These are phyloP conservation scores for Diadophis punctatus DNA, from an alignment of 2,113 vertebrate species.

Conservation along the genomic window DNA sequence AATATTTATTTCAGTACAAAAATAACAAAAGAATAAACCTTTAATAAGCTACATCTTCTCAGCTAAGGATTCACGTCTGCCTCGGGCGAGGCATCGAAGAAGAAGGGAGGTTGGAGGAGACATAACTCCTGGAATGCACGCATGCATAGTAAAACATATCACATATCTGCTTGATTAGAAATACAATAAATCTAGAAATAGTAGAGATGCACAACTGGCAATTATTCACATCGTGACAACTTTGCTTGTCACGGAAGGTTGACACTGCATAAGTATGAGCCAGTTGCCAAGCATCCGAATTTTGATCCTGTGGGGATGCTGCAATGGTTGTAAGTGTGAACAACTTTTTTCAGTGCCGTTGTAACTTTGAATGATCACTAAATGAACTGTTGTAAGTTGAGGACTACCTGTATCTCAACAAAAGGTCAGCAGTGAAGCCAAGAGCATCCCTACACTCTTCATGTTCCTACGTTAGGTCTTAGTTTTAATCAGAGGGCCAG, in stretches of 20 bases:
- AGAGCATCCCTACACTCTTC: not conserved
- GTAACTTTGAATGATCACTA: not conserved
- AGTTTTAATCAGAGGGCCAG: not conserved
- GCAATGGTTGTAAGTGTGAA: not conserved
- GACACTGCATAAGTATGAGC: not conserved
- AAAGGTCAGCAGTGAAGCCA: not conserved
- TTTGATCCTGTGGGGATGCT: not conserved
- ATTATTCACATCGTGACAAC: no score
- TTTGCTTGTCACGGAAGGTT: not conserved
- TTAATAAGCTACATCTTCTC: no score
- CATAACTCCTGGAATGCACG: no score
- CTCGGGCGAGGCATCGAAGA: no score
- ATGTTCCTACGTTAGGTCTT: not conserved
- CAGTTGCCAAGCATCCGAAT: not conserved
- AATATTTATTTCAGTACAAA: no score
- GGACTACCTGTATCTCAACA: not conserved
- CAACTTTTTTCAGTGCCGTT: not conserved
- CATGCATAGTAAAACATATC: no score
- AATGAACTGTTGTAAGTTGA: not conserved
- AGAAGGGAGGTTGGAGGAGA: no score
- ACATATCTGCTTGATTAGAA: no score
- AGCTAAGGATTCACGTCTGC: no score
- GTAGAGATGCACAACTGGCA: no score
- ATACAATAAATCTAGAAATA: no score
- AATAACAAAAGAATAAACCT: no score